Conservation (phyloP, 2,113 vertebrate species). For the Varanus komodoensis region DNA sequence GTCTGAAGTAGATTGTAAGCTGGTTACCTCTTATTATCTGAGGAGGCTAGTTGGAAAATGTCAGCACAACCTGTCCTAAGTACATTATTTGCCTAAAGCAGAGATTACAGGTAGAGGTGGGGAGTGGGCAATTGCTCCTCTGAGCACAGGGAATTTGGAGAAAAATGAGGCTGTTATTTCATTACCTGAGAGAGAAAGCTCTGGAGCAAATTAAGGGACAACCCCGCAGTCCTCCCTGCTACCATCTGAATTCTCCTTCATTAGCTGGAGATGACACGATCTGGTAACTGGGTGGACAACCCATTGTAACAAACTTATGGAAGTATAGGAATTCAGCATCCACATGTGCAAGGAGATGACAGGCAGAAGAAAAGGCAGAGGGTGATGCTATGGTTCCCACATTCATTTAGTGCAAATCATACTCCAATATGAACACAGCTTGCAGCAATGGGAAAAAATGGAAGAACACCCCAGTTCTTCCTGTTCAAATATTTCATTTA, state of each 20-base stretch:
- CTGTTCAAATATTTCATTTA: neutral
- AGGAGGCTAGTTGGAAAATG: conserved; percentile 51
- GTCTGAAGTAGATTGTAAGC: conserved; percentile 54
- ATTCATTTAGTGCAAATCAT: neutral
- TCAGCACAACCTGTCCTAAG: conserved; percentile 53
- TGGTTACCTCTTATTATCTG: conserved; percentile 48
- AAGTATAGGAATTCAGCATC: neutral
- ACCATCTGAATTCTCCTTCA: too few relatives aligned
- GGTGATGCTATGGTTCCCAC: too few relatives aligned
- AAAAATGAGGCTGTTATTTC: neutral
- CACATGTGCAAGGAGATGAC: neutral
- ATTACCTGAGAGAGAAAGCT: neutral
- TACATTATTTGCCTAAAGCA: conserved; percentile 57
- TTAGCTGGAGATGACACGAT: neutral
- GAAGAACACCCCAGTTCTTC: neutral
- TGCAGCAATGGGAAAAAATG: neutral
- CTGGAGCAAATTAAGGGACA: neutral
- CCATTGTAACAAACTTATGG: neutral
- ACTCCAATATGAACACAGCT: neutral
- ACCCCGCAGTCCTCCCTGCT: too few relatives aligned
- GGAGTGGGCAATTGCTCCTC: conserved; percentile 9
- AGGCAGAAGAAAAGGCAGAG: neutral
- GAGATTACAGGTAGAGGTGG: neutral
- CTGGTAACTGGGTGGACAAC: neutral
- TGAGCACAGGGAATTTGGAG: conserved; percentile 18